Evolutionary conservation across 2,113 vertebrate species (phyloP), one percentile per base, ranked within the genome.

Genomic region (Peucedramus taeniatus): DNA sequence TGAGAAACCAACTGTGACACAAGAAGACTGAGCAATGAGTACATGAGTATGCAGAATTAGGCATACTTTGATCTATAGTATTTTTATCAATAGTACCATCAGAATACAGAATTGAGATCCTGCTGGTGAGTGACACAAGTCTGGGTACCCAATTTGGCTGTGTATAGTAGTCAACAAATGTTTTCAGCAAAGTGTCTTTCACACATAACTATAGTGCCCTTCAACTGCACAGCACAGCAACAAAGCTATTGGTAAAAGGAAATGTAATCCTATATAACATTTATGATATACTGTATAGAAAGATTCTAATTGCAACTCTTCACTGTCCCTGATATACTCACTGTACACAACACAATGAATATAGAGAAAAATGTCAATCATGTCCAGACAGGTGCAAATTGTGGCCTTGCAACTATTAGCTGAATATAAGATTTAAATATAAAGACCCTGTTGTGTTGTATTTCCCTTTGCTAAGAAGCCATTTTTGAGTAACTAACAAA

Each of bases 381-480:
- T 23, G 17, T 40, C 19, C n/a, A 61, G n/a, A 35, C 7, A 23
- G 15, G n/a, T 84, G 5, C 28, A 89, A 61, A 81, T 3, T 35
- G 17, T 40, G 9, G 7, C 37, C 37, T 81, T 61, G 31, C 20
- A 86, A 49, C 59, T 50, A 7, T 31, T 40, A 66, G 33, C 35
- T 64, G 44, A 80, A 47, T 47, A 23, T 54, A 49, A 42, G 47
- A 40, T 69, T 45, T 23, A 83, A 69, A 22, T 40, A 53, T 19
- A 37, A 92, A 82, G 10, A 47, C 4, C 3, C 5, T 0, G 0
- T 33, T 47, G 4, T 60, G 16, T 44, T 71, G 5, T 20, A 51
- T 83, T 86, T 68, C 18, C 30, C n/a, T 47, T 79, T 64, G 37
- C 9, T 71, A 39, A 65, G 15, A 65, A 57, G 57, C 4, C 8